Evolutionary conservation across 2,888 invertebrate species (phyloP).

Genomic region (Volucella zonaria): DNA sequence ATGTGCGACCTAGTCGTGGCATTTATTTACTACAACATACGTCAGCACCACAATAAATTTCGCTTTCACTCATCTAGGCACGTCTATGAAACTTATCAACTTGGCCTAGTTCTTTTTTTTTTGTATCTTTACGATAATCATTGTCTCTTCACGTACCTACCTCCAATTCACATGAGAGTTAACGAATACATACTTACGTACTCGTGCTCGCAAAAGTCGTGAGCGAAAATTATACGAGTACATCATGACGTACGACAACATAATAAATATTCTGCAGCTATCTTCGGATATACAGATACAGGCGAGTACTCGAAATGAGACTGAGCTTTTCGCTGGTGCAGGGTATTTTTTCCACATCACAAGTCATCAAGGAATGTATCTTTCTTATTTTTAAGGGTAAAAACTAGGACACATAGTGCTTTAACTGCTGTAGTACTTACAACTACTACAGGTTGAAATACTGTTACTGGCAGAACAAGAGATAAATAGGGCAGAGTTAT

Average conservation of each 20-base stretch:
- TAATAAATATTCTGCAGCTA: conserved; percentile 57
- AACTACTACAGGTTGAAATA: conserved; percentile 26
- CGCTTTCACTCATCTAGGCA: neutral
- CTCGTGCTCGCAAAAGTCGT: conserved; percentile 29
- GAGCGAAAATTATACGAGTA: conserved; percentile 59
- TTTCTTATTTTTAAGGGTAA: conserved; percentile 37
- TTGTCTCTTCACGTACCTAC: conserved; percentile 16
- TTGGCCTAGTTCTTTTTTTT: conserved; percentile 43
- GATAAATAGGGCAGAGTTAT: conserved; percentile 67
- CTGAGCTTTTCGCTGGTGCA: conserved; percentile 9
- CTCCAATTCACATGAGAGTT: neutral
- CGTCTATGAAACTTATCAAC: conserved; percentile 45
- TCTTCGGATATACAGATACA: conserved; percentile 33
- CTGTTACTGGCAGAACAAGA: conserved; percentile 36
- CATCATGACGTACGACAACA: conserved; percentile 23
- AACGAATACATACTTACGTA: too few relatives aligned
- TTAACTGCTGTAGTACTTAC: neutral
- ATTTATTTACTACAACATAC: too few relatives aligned
- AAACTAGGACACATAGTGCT: conserved; percentile 42
- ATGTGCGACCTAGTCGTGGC: too few relatives aligned
- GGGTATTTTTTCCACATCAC: conserved; percentile 9
- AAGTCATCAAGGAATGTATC: conserved; percentile 34
- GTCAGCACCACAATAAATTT: neutral
- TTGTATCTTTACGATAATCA: conserved; percentile 21
- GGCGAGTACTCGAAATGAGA: too few relatives aligned